These are phyloP conservation scores for Geophilus truncorum DNA, from an alignment of 2,888 invertebrate genomes.

Conservation along the genomic window DNA sequence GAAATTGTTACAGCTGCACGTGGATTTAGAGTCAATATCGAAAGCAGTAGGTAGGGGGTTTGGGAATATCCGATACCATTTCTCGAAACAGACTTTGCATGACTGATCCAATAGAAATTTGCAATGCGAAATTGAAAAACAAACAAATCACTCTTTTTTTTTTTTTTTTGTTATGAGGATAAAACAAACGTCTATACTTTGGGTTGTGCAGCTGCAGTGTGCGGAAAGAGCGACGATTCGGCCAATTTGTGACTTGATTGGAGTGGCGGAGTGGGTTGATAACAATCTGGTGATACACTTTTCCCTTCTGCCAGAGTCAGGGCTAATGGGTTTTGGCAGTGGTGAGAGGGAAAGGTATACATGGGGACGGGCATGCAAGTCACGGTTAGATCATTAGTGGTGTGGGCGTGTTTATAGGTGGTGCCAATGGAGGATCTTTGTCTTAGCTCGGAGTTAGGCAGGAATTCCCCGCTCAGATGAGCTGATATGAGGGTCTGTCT, in stretches of 20 bases:
- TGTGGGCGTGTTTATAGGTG: background rate
- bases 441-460: background rate
- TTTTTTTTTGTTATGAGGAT: no score
- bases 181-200: background rate
- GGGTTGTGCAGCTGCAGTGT: no score
- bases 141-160: slow-evolving; percentile 3
- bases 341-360: background rate
- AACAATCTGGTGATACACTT: slow-evolving; percentile 11
- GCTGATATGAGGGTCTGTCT: background rate
- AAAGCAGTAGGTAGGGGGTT: no score
- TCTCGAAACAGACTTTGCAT: background rate
- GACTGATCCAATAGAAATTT: background rate
- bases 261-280: background rate
- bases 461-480: background rate
- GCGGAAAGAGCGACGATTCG: background rate
- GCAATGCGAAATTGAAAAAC: background rate
- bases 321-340: background rate
- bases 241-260: slow-evolving; percentile 2
- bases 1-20: background rate
- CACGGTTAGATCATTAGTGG: slow-evolving; percentile 12
- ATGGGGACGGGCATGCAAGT: background rate
- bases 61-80: background rate
- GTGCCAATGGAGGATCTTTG: background rate
- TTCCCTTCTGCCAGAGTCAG: background rate
- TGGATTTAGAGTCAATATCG: background rate